phyloP scores from a whole-genome alignment of 2,888 invertebrate species.

The Heterodera filipjevi region DNA sequence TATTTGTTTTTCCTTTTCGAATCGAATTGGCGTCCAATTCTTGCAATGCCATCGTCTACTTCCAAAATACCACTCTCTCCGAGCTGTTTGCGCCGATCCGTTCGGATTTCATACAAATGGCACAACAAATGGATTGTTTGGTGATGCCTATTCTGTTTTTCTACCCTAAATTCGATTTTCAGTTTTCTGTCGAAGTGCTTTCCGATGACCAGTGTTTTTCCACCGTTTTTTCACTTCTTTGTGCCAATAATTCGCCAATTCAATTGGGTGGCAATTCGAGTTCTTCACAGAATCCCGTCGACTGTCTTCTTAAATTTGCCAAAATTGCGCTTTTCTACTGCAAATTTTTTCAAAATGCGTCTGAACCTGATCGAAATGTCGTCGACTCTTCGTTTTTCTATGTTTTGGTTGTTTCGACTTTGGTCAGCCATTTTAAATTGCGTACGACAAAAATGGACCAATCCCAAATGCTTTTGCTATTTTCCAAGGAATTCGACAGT shows the following conservation, averaged over 20 bases:
- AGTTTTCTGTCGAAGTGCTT: slow-evolving; percentile 9
- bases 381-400: neutral
- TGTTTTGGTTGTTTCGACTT: neutral
- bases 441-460: neutral
- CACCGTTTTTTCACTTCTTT: neutral
- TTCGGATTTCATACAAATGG: neutral
- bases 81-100: neutral
- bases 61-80: neutral
- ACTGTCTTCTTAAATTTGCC: neutral
- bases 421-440: neutral
- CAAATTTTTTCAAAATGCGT: neutral
- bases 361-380: slow-evolving; percentile 9
- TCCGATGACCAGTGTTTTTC: neutral
- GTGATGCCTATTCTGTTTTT: neutral
- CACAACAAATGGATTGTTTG: neutral
- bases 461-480: neutral
- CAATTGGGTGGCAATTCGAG: neutral
- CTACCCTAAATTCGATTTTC: neutral
- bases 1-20: neutral
- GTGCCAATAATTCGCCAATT: neutral
- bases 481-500: neutral
- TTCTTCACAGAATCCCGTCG: neutral
- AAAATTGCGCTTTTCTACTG: slow-evolving; percentile 10
- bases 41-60: neutral
- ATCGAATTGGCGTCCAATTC: neutral